Evolutionary conservation across 2,797 vertebrate species (phyloP).

Genomic region (Megaceryle alcyon): DNA sequence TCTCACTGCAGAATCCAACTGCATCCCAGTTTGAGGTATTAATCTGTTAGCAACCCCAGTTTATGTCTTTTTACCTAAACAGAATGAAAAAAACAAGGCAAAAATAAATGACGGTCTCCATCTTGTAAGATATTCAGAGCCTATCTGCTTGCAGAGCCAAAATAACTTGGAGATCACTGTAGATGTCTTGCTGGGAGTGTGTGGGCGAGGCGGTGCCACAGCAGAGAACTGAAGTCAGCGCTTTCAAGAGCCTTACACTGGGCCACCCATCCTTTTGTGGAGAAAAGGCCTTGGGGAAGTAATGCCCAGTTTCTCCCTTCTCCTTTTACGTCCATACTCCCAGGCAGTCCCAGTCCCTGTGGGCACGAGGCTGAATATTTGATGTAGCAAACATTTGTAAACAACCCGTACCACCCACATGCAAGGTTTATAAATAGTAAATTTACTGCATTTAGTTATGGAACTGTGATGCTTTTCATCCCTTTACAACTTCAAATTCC

Average conservation of each 20-base stretch:
- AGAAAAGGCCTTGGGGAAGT: neutral
- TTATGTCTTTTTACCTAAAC: neutral
- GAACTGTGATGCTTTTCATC: conserved; percentile 29
- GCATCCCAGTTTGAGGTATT: neutral
- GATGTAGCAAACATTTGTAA: neutral
- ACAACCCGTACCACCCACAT: neutral
- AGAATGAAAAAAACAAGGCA: neutral
- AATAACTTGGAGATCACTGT: neutral
- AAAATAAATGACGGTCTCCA: neutral
- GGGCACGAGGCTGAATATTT: neutral
- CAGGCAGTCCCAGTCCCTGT: neutral
- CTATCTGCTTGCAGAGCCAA: neutral
- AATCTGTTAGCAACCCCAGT: neutral
- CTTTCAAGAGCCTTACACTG: neutral
- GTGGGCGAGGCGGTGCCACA: neutral
- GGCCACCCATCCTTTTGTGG: neutral
- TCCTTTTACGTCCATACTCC: neutral
- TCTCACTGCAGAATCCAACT: neutral
- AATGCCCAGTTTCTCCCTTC: neutral
- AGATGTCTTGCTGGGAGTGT: neutral
- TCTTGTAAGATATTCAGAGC: neutral
- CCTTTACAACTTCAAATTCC: neutral
- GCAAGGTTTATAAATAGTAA: neutral
- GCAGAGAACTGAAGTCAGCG: neutral
- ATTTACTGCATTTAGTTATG: neutral